A percentile compares a stretch with the other conserved stretches of the same genome.
phyloP scores from a whole-genome alignment of 2,888 invertebrate genomes.

The Pristionchus japonicus region DNA sequence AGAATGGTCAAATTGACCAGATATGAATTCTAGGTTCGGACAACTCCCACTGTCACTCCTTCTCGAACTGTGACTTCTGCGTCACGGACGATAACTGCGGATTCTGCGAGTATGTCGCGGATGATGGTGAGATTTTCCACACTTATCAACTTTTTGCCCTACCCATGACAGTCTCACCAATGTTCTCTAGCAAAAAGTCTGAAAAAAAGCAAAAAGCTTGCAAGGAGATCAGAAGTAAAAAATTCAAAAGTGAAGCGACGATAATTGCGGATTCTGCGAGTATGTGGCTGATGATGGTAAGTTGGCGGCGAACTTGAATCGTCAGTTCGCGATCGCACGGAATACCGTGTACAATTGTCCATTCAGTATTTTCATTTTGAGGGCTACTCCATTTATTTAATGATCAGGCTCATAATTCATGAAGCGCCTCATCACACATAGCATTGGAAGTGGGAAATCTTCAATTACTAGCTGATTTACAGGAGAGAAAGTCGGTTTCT shows the following conservation, averaged over 20 bases:
- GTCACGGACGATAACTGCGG: slow-evolving; percentile 77
- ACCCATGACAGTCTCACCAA: too few species aligned
- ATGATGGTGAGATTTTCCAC: background rate
- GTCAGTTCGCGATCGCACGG: too few species aligned
- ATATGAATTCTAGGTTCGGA: background rate
- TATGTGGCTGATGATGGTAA: background rate
- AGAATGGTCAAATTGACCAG: too few species aligned
- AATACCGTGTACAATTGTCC: too few species aligned
- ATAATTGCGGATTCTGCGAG: slow-evolving; percentile 76
- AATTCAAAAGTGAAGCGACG: too few species aligned
- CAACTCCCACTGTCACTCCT: slow-evolving; percentile 41
- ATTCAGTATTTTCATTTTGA: too few species aligned
- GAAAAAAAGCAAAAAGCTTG: too few species aligned
- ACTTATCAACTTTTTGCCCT: too few species aligned
- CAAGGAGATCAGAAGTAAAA: too few species aligned
- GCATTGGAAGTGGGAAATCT: background rate
- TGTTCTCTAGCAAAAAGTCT: background rate
- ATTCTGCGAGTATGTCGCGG: slow-evolving; percentile 59
- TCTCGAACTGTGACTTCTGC: slow-evolving; percentile 77
- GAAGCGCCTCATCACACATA: background rate
- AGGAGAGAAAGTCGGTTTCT: slow-evolving; percentile 71
- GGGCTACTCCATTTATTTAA: too few species aligned
- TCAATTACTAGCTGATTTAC: background rate
- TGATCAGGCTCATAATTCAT: too few species aligned
- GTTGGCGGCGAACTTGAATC: too few species aligned